A percentile compares a stretch with the other conserved stretches of the same genome.
phyloP scores from a whole-genome alignment of 2,888 invertebrate genomes.

The Schrankia costaestrigalis region DNA sequence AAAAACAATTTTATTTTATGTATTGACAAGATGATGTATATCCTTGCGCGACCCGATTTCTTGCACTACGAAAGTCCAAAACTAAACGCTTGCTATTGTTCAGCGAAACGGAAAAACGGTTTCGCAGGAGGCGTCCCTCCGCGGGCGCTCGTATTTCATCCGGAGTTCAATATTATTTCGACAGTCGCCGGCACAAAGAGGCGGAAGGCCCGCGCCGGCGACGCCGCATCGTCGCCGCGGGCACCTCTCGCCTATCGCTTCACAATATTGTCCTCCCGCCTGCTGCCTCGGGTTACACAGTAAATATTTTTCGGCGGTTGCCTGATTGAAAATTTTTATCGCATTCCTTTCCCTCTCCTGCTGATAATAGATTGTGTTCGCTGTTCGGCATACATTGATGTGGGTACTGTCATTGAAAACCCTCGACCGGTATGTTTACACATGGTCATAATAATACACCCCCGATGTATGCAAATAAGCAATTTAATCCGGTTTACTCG shows the following conservation, averaged over 20 bases:
- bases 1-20: constrained; percentile 12
- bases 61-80: constrained; percentile 56
- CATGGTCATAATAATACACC: constrained; percentile 13
- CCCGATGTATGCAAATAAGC: constrained; percentile 13
- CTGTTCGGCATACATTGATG: constrained; percentile 54
- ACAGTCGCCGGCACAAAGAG: constrained; percentile 69
- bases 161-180: constrained; percentile 78
- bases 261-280: constrained; percentile 75
- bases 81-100: constrained; percentile 69
- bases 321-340: constrained; percentile 78
- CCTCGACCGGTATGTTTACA: constrained; percentile 24
- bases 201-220: constrained; percentile 64
- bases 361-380: constrained; percentile 68
- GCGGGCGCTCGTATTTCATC: constrained; percentile 76
- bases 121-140: constrained; percentile 66
- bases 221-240: constrained; percentile 58
- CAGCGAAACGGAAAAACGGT: constrained; percentile 73
- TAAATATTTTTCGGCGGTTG: constrained; percentile 77
- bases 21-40: constrained; percentile 29
- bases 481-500: constrained; percentile 5
- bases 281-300: constrained; percentile 74
- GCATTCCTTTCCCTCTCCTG: constrained; percentile 64
- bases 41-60: constrained; percentile 41
- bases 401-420: constrained; percentile 42
- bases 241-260: constrained; percentile 63